Percentiles rank a stretch among this genome's conserved stretches.
These are phyloP conservation scores for Microctonus aethiopoides DNA, from an alignment of 2,888 invertebrate species.

Conservation along the genomic window DNA sequence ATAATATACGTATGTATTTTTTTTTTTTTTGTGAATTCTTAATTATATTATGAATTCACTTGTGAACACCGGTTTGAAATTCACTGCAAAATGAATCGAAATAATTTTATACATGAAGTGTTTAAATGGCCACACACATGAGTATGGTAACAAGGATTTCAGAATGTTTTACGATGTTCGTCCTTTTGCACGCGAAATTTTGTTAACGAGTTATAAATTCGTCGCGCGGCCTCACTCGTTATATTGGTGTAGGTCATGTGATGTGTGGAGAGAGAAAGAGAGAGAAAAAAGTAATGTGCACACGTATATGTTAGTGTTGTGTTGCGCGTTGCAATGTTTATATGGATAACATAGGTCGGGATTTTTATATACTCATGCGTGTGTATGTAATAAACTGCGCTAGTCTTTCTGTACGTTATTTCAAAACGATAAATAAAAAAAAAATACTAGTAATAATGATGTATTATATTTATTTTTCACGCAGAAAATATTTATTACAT, in stretches of 20 bases:
- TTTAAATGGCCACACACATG: not conserved
- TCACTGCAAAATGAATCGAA: not conserved
- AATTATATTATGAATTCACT: too few species aligned
- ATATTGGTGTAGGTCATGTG: slow-evolving; percentile 34
- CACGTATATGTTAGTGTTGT: slow-evolving; percentile 33
- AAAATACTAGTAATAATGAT: not conserved
- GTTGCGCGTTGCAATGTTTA: not conserved
- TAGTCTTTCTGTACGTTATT: not conserved
- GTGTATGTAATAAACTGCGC: too few species aligned
- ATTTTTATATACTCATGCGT: not conserved
- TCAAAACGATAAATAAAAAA: not conserved
- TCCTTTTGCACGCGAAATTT: slow-evolving; percentile 17
- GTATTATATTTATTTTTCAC: too few species aligned
- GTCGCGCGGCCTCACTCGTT: slow-evolving; percentile 29
- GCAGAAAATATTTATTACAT: not conserved
- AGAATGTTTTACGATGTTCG: slow-evolving; percentile 9
- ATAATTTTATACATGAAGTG: not conserved
- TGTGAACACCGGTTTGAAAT: too few species aligned
- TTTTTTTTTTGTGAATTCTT: too few species aligned
- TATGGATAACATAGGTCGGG: not conserved
- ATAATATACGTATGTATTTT: too few species aligned
- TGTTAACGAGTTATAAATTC: slow-evolving; percentile 35
- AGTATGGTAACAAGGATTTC: not conserved
- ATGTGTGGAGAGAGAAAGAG: not conserved
- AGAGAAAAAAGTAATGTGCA: slow-evolving; percentile 9